Percentiles rank a stretch among this genome's conserved stretches.
Evolutionary conservation across 2,113 vertebrate genomes (phyloP).

Genomic region (Atrichornis clamosus): DNA sequence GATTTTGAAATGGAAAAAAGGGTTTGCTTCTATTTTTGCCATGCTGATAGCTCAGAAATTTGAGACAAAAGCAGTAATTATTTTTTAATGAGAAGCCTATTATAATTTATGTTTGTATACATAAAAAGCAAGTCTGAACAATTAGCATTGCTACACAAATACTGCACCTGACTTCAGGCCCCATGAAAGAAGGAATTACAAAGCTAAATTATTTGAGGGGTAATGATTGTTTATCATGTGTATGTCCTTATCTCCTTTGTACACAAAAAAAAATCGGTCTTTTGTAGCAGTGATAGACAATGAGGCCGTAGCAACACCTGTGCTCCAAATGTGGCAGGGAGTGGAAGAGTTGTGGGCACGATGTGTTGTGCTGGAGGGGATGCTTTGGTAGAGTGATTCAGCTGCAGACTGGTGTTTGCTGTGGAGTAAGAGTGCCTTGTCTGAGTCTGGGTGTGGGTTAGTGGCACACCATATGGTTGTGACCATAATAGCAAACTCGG

Average conservation of each 20-base stretch:
- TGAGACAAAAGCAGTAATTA: slow-evolving; percentile 23
- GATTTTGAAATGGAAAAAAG: slow-evolving; percentile 48
- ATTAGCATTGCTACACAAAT: not conserved
- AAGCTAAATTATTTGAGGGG: not conserved
- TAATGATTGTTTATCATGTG: not conserved
- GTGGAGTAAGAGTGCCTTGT: not conserved
- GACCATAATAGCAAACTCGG: not conserved
- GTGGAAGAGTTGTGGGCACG: not conserved
- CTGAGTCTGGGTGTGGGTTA: not conserved
- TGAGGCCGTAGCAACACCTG: not conserved
- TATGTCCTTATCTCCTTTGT: not conserved
- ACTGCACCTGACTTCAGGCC: not conserved
- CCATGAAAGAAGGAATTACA: not conserved
- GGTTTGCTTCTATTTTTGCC: slow-evolving; percentile 52
- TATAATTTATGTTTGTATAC: slow-evolving; percentile 14
- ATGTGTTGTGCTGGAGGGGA: not conserved
- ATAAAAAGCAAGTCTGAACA: not conserved
- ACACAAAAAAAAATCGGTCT: not conserved
- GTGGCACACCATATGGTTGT: not conserved
- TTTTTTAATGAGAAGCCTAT: slow-evolving; percentile 7
- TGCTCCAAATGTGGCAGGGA: not conserved
- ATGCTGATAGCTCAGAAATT: not conserved
- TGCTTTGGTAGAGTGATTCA: not conserved
- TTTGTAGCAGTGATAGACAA: not conserved
- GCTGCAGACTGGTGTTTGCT: not conserved